Base-by-base conservation (phyloP, 2,888 invertebrate species). In the Helobdella robusta region DNA sequence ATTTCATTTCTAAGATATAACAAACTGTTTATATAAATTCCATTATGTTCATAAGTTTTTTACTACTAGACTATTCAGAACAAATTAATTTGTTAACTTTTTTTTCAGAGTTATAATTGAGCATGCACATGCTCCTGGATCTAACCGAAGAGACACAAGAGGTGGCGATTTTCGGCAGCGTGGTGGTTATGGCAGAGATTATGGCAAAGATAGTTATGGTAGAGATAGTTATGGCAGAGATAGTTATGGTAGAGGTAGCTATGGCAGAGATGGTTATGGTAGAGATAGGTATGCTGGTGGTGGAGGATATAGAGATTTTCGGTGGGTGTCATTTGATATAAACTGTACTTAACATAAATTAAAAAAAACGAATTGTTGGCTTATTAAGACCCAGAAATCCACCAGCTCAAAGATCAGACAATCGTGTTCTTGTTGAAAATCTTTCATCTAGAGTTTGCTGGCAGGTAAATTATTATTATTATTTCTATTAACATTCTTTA, bases 371-470 rank as follows among this genome's bases (percentile, higher is more conserved):
- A 6, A 54, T 40, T 40, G 44, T 11, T 40, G 44, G n/a, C 11
- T 59, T 66, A 18, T 40, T 30, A 20, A 66, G 66, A 30, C 56
- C 56, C n/a, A 60, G 66, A n/a, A 66, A 58, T 54, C 60, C 34
- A 71, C 94, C 95, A 74, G 95, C 95, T 65, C 90, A 91, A 73
- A 87, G 97, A 76, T 97, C 97, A 74, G 93, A 97, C 32, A 83
- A 94, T 81, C 87, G 95, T 73, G 85, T 97, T 70, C 87, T 92
- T 79, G 93, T 98, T 74, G 95, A 97, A 82, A 98, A 98, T 83
- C 84, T 98, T 72, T 95, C 94, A 71, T 93, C 92, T 79, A 87
- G 95, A 76, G 92, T 94, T 78, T 94, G 94, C 83, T 98, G 97
- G 97, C 97, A 97, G 93, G 95, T 95, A 88, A 86, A 86, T 44